Conservation (phyloP, 1,140 invertebrate species). For the Drosophila parabipectinata region DNA sequence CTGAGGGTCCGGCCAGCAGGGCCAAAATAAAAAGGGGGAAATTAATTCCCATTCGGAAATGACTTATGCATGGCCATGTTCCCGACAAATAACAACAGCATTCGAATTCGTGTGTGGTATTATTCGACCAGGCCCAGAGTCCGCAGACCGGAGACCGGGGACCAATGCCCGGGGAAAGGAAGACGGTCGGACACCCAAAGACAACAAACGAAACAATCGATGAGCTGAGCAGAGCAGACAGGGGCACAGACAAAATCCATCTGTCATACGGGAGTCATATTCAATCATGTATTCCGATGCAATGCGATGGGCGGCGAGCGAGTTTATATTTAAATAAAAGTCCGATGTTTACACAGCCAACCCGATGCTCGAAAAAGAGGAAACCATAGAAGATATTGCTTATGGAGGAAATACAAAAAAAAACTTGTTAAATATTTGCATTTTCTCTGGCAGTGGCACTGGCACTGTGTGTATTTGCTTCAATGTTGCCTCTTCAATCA, state of each 20-base stretch:
- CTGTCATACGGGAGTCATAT: conserved; percentile 73
- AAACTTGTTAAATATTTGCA: conserved; percentile 77
- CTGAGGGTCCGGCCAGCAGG: background rate
- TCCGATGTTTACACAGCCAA: conserved; percentile 61
- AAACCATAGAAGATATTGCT: conserved; percentile 43
- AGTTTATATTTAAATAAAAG: conserved; percentile 74
- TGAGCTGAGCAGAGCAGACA: background rate
- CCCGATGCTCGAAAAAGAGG: conserved; percentile 12
- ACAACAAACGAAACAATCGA: conserved; percentile 50
- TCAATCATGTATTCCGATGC: conserved; percentile 75
- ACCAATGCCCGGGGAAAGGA: conserved; percentile 12
- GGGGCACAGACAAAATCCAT: conserved; percentile 60
- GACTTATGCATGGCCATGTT: conserved; percentile 71
- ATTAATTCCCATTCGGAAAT: conserved; percentile 54
- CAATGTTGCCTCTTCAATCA: conserved; percentile 77
- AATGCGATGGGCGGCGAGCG: conserved; percentile 41
- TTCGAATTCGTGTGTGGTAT: conserved; percentile 66
- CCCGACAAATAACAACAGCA: conserved; percentile 61
- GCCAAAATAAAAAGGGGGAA: conserved; percentile 22
- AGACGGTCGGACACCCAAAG: conserved; percentile 33
- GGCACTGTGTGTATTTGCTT: conserved; percentile 50
- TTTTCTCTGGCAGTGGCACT: conserved; percentile 34
- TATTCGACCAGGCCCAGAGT: conserved; percentile 40
- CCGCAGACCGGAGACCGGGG: background rate
- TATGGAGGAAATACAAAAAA: conserved; percentile 33